Conservation (phyloP, 1,140 invertebrate species). For the Planococcus citri region DNA sequence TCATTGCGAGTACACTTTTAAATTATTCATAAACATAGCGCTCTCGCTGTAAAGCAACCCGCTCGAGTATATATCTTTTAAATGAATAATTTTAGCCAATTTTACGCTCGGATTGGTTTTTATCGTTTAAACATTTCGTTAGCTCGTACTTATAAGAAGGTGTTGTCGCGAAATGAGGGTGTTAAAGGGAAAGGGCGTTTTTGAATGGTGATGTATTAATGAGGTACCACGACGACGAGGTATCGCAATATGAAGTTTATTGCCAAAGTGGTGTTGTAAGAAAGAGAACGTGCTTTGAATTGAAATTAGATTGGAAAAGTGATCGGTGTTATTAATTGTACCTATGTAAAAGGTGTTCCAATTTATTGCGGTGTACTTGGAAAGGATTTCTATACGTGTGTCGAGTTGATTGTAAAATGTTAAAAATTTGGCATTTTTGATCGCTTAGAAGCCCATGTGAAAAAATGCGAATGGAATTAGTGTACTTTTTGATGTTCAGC, state of each 20-base stretch:
- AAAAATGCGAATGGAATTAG: background rate
- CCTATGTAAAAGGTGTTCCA: no score
- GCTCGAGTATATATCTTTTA: background rate
- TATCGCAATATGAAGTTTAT: background rate
- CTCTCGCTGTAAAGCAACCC: background rate
- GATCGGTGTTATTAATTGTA: background rate
- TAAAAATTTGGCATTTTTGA: background rate
- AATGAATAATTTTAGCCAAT: background rate
- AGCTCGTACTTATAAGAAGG: background rate
- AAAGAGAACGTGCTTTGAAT: background rate
- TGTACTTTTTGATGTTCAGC: no score
- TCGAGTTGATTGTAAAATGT: background rate
- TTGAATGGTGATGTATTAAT: background rate
- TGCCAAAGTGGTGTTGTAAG: no score
- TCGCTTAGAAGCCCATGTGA: background rate
- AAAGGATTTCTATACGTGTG: background rate
- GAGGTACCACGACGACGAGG: background rate
- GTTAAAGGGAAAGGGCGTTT: background rate
- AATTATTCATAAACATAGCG: conserved; percentile 1
- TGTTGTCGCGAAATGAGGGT: background rate
- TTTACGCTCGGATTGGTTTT: background rate
- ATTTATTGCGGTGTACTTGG: background rate
- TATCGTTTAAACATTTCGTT: background rate
- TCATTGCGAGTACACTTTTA: background rate
- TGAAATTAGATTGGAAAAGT: background rate